Base-by-base conservation (phyloP, 2,888 invertebrate species). In the Yponomeuta sedellus region DNA sequence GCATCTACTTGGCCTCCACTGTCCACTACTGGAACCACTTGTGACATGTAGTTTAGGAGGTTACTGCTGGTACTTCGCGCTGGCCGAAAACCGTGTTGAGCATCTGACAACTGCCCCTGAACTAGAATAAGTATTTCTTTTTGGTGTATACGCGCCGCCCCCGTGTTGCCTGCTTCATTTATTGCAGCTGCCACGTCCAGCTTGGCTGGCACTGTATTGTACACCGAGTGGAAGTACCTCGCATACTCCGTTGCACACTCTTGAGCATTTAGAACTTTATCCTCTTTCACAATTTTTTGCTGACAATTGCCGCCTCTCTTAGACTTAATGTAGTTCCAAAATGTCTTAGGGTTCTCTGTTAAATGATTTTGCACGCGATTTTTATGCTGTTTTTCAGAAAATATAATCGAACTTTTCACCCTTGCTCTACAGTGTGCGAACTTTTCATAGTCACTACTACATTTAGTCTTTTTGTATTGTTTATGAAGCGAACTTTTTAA, bases 401-500 rank as follows among this genome's bases (percentile, higher is more conserved):
- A 6, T 5, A 34, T 19, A 34, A 69, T 67, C 12, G 52, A 64
- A 25, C 22, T 40, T 39, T 69, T 71, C 10, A 69, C 59, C 19
- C 52, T 39, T 10, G 65, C 22, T 20, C 70, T 66, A 28, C 57
- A 67, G 39, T 39, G 12, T 0, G 69, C 64, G 40, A 68, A 70
- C n/a, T 39, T 22, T 10, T 65, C 28, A 40, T 70, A 70, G 25
- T 67, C 67, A 11, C 10, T 11, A 10, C 10, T 16, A 20, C 34
- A 64, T 5, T 58, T 62, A 19, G 57, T 70, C 5, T n/a, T 11
- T 66, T 71, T 71, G 34, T 66, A 71, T 11, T 25, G 44, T 56
- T 68, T 69, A 67, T 71, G 72, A 8, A 67, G 64, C n/a, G n/a
- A 44, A 5, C 64, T 58, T 61, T 70, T 71, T 22, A 52, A 62